Conservation (phyloP, 1,140 invertebrate genomes). For the Neodiprion virginianus region DNA sequence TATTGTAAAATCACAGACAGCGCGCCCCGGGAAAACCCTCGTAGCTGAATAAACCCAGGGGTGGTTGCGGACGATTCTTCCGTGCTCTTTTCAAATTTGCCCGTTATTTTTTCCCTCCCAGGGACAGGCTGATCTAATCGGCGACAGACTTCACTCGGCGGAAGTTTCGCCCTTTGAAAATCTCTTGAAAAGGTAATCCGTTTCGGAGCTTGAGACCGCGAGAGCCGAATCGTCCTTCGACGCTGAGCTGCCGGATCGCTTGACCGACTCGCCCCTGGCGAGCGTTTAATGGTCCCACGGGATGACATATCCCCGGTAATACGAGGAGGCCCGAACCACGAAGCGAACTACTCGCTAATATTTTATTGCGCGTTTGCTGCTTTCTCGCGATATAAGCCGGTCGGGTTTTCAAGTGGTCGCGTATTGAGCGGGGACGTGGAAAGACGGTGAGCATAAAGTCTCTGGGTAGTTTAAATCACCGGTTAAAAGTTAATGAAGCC, state of each 20-base stretch:
- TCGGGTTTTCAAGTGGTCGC: too few species aligned
- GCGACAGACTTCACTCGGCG: background rate
- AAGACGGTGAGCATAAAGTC: too few species aligned
- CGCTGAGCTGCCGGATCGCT: background rate
- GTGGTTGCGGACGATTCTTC: too few species aligned
- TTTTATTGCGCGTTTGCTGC: background rate
- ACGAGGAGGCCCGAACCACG: background rate
- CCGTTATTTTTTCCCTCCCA: too few species aligned
- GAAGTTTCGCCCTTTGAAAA: too few species aligned
- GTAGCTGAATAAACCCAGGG: too few species aligned
- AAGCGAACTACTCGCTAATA: background rate
- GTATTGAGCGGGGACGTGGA: too few species aligned
- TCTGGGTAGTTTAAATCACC: too few species aligned
- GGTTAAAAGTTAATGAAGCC: too few species aligned
- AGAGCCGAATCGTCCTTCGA: background rate
- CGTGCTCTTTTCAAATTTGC: too few species aligned
- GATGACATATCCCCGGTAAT: constrained; percentile 1
- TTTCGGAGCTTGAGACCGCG: background rate
- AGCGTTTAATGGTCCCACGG: constrained; percentile 4
- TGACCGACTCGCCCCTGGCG: background rate
- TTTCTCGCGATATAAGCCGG: background rate
- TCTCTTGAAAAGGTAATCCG: background rate
- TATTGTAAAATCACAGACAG: background rate
- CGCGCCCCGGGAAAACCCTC: background rate
- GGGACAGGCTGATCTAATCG: too few species aligned